A percentile compares a stretch with the other conserved stretches of the same genome.
Conservation (phyloP, 1,140 invertebrate genomes). For the Platorchestia sp. region DNA sequence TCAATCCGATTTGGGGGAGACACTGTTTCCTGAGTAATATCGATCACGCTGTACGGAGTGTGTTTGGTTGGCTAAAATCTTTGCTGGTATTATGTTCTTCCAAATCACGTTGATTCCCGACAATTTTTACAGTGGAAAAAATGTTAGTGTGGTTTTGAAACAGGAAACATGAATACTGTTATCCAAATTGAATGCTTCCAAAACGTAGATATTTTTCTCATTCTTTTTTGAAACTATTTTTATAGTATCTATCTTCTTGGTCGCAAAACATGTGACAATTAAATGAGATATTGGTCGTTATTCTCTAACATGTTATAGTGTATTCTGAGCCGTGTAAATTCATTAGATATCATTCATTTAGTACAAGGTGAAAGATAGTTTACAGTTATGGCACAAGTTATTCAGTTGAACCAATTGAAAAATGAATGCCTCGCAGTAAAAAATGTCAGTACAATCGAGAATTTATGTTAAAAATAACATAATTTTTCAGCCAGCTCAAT, state of each 20-base stretch:
- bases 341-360: too few relatives aligned
- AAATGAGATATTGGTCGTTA: too few relatives aligned
- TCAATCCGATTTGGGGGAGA: constrained; percentile 46
- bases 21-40: constrained; percentile 18
- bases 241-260: too few relatives aligned
- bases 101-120: background rate
- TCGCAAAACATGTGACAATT: too few relatives aligned
- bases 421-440: background rate
- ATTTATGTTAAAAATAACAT: background rate
- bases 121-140: background rate
- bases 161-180: background rate
- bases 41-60: background rate
- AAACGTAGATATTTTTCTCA: too few relatives aligned
- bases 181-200: background rate
- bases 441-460: background rate
- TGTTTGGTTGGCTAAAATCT: background rate
- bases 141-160: too few relatives aligned
- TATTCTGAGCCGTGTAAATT: too few relatives aligned
- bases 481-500: background rate
- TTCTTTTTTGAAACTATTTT: too few relatives aligned
- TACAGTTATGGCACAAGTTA: background rate
- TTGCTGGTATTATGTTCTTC: background rate
- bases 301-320: too few relatives aligned
- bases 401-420: background rate
- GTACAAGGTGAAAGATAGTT: background rate